These are phyloP conservation scores for Oscheius sp. DNA, from an alignment of 2,888 invertebrate genomes.

Conservation along the genomic window DNA sequence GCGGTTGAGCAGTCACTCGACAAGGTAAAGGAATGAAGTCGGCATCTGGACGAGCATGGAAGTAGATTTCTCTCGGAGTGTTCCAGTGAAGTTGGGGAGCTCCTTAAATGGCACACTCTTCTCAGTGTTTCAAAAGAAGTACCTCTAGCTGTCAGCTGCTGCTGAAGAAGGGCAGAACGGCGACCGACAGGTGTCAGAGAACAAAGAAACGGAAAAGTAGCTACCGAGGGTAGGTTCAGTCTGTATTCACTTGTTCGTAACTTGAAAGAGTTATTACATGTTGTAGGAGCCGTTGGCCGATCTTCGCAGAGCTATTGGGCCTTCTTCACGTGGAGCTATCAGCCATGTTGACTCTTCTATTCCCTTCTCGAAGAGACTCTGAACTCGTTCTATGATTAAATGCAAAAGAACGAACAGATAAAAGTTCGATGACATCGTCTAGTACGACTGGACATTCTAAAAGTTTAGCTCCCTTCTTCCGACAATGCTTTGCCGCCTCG, in stretches of 20 bases:
- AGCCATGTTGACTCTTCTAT: slow-evolving; percentile 26
- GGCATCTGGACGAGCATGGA: slow-evolving; percentile 49
- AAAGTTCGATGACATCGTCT: slow-evolving; percentile 17
- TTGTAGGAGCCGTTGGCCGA: slow-evolving; percentile 40
- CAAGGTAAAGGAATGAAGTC: slow-evolving; percentile 56
- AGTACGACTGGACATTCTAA: not conserved
- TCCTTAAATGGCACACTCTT: slow-evolving; percentile 33
- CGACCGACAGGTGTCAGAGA: slow-evolving; percentile 51
- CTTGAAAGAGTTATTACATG: slow-evolving; percentile 38
- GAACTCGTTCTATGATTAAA: not conserved
- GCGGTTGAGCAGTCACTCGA: slow-evolving; percentile 48
- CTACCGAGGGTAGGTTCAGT: slow-evolving; percentile 44
- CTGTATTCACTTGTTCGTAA: slow-evolving; percentile 36
- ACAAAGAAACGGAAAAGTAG: slow-evolving; percentile 60
- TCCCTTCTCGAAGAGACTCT: slow-evolving; percentile 17
- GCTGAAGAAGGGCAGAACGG: slow-evolving; percentile 54
- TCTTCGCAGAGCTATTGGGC: slow-evolving; percentile 41
- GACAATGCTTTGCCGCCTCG: slow-evolving; percentile 8
- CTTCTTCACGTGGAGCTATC: slow-evolving; percentile 15
- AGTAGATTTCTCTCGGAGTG: slow-evolving; percentile 52
- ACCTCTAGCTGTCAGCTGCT: slow-evolving; percentile 54
- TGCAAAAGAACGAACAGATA: not conserved
- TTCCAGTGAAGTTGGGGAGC: slow-evolving; percentile 46
- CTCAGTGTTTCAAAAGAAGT: not conserved
- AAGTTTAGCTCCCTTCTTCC: slow-evolving; percentile 1